Evolutionary conservation across 2,888 invertebrate species (phyloP).

Genomic region (Halictus ligatus): DNA sequence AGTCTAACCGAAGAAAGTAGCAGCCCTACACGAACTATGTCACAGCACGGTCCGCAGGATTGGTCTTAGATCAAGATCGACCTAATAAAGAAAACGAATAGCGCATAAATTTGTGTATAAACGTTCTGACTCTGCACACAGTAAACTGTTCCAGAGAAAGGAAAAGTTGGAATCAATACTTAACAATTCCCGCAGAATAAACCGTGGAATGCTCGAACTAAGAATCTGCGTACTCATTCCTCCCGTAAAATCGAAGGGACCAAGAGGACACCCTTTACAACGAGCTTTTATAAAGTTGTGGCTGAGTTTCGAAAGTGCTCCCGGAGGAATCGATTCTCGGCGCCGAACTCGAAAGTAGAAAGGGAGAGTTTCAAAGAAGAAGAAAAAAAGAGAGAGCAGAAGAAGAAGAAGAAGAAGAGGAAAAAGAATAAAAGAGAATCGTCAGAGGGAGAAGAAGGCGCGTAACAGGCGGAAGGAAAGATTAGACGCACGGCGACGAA

Average conservation of each 20-base stretch:
- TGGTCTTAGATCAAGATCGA: no score
- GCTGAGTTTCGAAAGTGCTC: constrained; percentile 68
- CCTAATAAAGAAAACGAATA: not conserved
- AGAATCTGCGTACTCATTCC: not conserved
- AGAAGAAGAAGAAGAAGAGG: not conserved
- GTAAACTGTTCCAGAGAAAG: not conserved
- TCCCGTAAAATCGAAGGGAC: not conserved
- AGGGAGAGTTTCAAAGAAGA: not conserved
- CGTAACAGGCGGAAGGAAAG: constrained; percentile 45
- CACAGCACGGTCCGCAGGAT: no score
- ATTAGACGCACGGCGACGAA: constrained; percentile 55
- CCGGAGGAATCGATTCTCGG: constrained; percentile 72
- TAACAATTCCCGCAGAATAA: not conserved
- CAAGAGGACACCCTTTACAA: not conserved
- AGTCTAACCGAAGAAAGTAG: no score
- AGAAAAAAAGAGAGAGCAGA: not conserved
- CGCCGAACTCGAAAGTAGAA: constrained; percentile 38
- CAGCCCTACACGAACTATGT: no score
- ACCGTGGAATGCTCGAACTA: not conserved
- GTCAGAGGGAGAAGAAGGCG: constrained; percentile 20
- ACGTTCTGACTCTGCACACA: not conserved
- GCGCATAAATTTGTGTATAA: not conserved
- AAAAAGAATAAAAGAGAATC: not conserved
- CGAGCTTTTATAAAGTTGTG: constrained; percentile 48
- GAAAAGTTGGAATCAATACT: not conserved